These are phyloP conservation scores for Geococcyx californianus DNA, from an alignment of 2,113 vertebrate genomes.

Conservation along the genomic window DNA sequence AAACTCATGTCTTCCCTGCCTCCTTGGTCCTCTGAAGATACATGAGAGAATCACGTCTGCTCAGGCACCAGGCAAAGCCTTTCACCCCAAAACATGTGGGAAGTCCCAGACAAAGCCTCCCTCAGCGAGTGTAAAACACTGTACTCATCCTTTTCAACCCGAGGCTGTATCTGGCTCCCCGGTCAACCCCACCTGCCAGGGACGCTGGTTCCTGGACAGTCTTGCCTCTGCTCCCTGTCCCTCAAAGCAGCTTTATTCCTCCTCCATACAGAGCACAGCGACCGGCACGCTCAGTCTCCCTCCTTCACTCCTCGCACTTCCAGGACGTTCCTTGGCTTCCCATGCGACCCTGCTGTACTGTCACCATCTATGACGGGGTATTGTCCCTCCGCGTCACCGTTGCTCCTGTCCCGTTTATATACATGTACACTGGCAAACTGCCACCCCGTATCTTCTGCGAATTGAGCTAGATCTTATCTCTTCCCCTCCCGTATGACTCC, in stretches of 20 bases:
- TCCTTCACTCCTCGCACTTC: background rate
- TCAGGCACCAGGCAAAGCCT: background rate
- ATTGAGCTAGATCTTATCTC: background rate
- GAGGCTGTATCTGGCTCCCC: background rate
- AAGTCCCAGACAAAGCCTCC: background rate
- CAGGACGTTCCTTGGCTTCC: background rate
- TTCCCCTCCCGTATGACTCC: background rate
- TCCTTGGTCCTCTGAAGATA: background rate
- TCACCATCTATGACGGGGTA: background rate
- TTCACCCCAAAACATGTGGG: background rate
- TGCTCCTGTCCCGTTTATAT: background rate
- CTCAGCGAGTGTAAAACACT: background rate
- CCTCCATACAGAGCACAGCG: background rate
- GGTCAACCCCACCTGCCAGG: background rate
- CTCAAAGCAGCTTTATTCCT: background rate
- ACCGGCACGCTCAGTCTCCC: background rate
- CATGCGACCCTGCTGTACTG: background rate
- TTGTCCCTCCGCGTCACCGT: background rate
- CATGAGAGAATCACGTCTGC: background rate
- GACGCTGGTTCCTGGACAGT: fast-evolving
- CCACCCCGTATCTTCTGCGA: background rate
- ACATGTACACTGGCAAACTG: background rate
- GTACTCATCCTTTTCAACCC: background rate
- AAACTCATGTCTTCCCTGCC: background rate
- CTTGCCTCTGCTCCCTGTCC: background rate